These are phyloP conservation scores for Sternarchorhynchus goeldii DNA, from an alignment of 2,797 vertebrate species.

Conservation along the genomic window DNA sequence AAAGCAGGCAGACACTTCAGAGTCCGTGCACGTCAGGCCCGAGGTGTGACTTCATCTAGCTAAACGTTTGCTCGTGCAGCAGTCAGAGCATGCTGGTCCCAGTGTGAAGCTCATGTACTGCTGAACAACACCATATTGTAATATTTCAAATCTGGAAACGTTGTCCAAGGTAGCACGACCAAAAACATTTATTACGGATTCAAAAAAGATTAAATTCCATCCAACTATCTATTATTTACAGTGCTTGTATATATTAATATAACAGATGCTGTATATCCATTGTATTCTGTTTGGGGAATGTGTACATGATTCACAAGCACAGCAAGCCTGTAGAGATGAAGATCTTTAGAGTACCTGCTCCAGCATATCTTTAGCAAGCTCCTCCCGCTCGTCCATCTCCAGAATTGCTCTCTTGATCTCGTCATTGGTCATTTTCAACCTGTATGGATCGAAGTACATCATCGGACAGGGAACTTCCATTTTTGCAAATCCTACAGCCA, in stretches of 20 bases:
- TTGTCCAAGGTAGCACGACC: too few species aligned
- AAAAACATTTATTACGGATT: too few species aligned
- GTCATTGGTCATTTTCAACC: constrained; percentile 95
- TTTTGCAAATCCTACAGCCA: not conserved
- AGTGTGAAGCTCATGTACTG: not conserved
- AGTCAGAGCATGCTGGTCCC: too few species aligned
- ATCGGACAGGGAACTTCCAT: not conserved
- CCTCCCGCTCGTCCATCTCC: constrained; percentile 96
- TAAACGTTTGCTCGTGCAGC: too few species aligned
- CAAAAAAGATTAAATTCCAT: too few species aligned
- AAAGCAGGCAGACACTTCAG: not conserved
- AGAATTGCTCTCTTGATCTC: constrained; percentile 93
- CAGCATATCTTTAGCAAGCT: constrained; percentile 96
- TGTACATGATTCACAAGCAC: not conserved
- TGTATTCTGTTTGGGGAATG: not conserved
- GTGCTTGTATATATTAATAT: not conserved
- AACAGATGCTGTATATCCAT: not conserved
- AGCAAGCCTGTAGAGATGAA: not conserved
- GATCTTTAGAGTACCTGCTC: constrained; percentile 84
- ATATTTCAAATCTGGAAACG: too few species aligned
- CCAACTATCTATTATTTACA: too few species aligned
- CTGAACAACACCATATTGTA: too few species aligned
- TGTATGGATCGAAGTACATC: constrained; percentile 54
- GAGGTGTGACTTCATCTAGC: too few species aligned
- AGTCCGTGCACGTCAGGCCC: too few species aligned